A percentile compares a stretch with the other conserved stretches of the same genome.
phyloP scores from a whole-genome alignment of 2,113 vertebrate genomes.

The Cnemophilus loriae region DNA sequence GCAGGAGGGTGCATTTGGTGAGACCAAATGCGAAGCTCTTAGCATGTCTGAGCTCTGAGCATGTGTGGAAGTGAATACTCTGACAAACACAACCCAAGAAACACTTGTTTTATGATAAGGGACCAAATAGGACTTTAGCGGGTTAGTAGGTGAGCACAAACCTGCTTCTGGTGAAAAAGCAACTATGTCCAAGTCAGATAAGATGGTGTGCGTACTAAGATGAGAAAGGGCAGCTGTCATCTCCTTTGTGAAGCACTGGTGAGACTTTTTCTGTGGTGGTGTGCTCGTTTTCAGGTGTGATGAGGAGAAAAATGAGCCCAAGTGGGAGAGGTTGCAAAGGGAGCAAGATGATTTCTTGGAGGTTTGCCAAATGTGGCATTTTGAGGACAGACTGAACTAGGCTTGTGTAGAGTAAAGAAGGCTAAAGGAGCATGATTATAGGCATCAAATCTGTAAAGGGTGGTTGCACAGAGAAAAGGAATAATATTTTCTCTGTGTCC shows the following conservation, averaged over 20 bases:
- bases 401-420: background rate
- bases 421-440: background rate
- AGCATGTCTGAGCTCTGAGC: background rate
- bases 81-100: background rate
- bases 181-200: background rate
- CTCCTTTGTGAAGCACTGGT: background rate
- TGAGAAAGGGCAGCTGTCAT: background rate
- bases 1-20: background rate
- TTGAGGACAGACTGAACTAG: background rate
- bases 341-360: background rate
- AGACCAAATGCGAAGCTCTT: background rate
- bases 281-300: accelerated
- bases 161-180: background rate
- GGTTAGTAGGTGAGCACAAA: background rate
- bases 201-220: background rate
- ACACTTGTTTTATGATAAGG: background rate
- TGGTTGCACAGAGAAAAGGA: background rate
- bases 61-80: background rate
- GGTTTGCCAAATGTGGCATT: background rate
- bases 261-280: background rate
- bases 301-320: background rate
- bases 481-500: background rate
- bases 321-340: background rate
- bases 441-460: background rate
- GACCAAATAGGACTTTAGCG: background rate